Evolutionary conservation across 1,140 invertebrate genomes (phyloP), one percentile per base, ranked within the genome.

Genomic region (Drosophila willistoni): DNA sequence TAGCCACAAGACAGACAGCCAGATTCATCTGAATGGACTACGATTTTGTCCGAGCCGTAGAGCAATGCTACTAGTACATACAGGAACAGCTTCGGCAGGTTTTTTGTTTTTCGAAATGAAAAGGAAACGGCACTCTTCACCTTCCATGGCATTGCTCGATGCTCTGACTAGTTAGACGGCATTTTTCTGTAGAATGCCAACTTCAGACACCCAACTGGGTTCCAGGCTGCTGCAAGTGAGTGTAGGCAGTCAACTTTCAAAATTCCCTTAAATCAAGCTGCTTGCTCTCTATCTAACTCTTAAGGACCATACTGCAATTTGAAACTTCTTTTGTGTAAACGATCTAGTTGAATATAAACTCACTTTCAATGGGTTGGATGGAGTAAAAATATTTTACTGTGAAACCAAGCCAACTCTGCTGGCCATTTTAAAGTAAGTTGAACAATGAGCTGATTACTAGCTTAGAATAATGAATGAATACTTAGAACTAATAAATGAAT

Each of bases 1-100:
- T 51, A 51, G 44, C 44, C 22, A n/a, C 44, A 51, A 51, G 44
- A 22, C 44, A 51, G 17, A 19, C 19, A 12, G 19, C 44, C 44
- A 51, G 9, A 51, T 19, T 47, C 13, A 19, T 47, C 17, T 17
- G 17, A 47, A 9, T 10, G 9, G 42, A 47, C 42, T 47, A 17
- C 6, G 7, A 14, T 47, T 17, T 19, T 14, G 19, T 9, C 17
- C 2, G 44, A 51, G 19, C 17, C 44, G 10, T 19, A 51, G 44
- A 22, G 19, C 3, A 29, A 22, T 7, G 44, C n/a, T 19, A 22
- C 17, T 12, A 22, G 12, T 19, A 51, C 17, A 51, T n/a, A 17
- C n/a, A 9, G 44, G 14, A 47, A 19, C 14, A 47, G 44, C 14
- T 19, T 51, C 17, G 19, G 7, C 17, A 12, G 44, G 10, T 7